Conservation (phyloP, 2,797 vertebrate species). For the Balearica regulorum region DNA sequence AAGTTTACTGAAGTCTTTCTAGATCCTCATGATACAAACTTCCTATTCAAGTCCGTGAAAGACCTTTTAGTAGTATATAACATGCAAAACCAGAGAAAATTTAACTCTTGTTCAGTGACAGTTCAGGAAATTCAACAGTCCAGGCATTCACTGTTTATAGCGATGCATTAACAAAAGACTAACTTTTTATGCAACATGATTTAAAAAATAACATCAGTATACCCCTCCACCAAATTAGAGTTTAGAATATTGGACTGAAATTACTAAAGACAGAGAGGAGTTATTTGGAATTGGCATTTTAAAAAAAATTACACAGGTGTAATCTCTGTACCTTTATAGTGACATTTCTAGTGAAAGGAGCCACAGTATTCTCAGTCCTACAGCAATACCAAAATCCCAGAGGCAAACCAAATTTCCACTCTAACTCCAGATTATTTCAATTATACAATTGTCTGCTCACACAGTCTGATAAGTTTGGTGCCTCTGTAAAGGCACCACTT, state of each 20-base stretch:
- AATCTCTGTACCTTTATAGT: neutral
- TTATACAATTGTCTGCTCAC: neutral
- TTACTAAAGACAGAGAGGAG: neutral
- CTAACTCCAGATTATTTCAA: neutral
- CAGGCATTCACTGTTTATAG: rapidly evolving
- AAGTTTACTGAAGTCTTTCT: neutral
- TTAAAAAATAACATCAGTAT: neutral
- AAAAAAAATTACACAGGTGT: neutral
- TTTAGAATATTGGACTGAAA: neutral
- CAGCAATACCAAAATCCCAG: neutral
- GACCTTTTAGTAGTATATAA: neutral
- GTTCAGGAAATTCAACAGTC: neutral
- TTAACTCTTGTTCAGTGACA: neutral
- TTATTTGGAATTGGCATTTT: neutral
- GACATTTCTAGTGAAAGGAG: neutral
- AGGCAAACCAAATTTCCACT: neutral
- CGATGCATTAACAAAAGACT: rapidly evolving
- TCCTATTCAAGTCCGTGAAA: neutral
- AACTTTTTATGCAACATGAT: neutral
- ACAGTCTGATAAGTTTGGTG: neutral
- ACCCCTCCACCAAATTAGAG: too few relatives aligned
- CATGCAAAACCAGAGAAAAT: neutral
- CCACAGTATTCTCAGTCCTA: neutral
- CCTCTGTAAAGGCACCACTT: neutral
- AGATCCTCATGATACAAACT: neutral